Evolutionary conservation across 2,797 vertebrate genomes (phyloP).

Genomic region (Astyanax mexicanus): DNA sequence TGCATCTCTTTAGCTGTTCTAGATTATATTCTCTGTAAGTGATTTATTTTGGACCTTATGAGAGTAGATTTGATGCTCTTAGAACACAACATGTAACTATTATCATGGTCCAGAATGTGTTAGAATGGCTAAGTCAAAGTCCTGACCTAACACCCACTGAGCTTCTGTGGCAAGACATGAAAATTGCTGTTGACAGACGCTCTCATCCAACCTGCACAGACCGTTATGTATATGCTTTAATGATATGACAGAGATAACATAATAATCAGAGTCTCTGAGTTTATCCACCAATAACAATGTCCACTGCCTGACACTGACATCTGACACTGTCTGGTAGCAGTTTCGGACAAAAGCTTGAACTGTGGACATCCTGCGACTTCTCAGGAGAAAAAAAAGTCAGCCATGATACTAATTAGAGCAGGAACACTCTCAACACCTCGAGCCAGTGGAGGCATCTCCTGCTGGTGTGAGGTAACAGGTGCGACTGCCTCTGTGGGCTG

Average conservation of each 20-base stretch:
- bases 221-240: too few relatives aligned
- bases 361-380: background rate
- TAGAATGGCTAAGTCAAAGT: too few relatives aligned
- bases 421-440: conserved; percentile 19
- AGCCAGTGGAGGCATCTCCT: conserved; percentile 21
- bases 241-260: conserved; percentile 21
- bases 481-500: conserved; percentile 28
- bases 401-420: conserved; percentile 52
- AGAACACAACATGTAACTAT: too few relatives aligned
- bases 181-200: too few relatives aligned
- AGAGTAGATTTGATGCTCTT: too few relatives aligned
- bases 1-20: too few relatives aligned
- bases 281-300: background rate
- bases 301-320: background rate
- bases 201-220: too few relatives aligned
- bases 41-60: too few relatives aligned
- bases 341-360: conserved; percentile 34
- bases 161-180: too few relatives aligned
- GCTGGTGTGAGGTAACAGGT: conserved; percentile 38
- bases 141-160: too few relatives aligned
- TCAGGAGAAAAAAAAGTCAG: conserved; percentile 23
- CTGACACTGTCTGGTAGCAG: background rate
- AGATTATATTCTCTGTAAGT: too few relatives aligned
- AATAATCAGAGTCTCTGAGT: conserved; percentile 1
- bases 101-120: too few relatives aligned